Conservation (phyloP, 2,888 invertebrate genomes). For the Dione juno region DNA sequence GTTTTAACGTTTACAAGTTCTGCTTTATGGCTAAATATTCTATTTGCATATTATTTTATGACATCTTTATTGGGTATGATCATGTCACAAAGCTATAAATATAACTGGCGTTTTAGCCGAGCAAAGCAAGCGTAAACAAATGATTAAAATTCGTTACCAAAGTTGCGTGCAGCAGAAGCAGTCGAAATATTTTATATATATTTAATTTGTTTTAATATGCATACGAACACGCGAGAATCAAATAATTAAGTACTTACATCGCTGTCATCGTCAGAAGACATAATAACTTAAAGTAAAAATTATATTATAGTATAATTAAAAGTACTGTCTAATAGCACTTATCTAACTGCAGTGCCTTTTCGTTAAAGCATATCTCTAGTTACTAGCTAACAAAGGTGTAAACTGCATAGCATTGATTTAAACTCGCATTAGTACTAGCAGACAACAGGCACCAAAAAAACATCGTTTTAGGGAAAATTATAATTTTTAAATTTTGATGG, state of each 20-base stretch:
- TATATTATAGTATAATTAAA: background rate
- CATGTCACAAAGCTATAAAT: slow-evolving; percentile 78
- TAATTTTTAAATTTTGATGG: background rate
- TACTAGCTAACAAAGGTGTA: slow-evolving; percentile 48
- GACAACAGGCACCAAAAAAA: slow-evolving; percentile 40
- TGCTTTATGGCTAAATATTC: slow-evolving; percentile 72
- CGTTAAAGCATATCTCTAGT: slow-evolving; percentile 40
- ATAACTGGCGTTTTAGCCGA: slow-evolving; percentile 69
- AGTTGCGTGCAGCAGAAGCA: slow-evolving; percentile 64
- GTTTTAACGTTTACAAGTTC: slow-evolving; percentile 61
- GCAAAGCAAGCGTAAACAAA: slow-evolving; percentile 76
- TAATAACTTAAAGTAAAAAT: slow-evolving; percentile 19
- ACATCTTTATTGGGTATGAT: slow-evolving; percentile 74
- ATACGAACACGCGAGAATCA: slow-evolving; percentile 48
- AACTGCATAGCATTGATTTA: slow-evolving; percentile 58
- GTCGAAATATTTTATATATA: slow-evolving; percentile 56
- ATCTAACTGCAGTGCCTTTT: slow-evolving; percentile 45
- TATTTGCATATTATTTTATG: slow-evolving; percentile 75
- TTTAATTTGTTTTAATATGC: slow-evolving; percentile 54
- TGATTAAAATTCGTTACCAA: slow-evolving; percentile 60
- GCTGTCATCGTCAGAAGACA: slow-evolving; percentile 49
- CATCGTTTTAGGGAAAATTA: background rate
- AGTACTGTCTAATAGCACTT: slow-evolving; percentile 26
- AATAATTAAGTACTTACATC: slow-evolving; percentile 63
- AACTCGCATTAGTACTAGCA: slow-evolving; percentile 44